Evolutionary conservation across 2,888 invertebrate genomes (phyloP).

Genomic region (Strigamia transsilvanica): DNA sequence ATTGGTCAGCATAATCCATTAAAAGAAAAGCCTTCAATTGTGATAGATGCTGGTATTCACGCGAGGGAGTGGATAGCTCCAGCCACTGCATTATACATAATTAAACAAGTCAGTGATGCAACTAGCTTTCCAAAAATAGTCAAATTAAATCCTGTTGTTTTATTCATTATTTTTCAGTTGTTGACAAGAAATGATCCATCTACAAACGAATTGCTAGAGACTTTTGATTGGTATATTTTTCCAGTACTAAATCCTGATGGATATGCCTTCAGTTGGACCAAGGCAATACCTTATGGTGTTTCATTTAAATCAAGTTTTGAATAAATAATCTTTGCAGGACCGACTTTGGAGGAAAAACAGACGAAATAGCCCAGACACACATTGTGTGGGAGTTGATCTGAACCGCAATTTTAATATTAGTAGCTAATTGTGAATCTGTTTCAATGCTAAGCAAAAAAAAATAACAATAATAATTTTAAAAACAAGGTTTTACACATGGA

Average conservation of each 20-base stretch:
- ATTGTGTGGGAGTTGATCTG: not conserved
- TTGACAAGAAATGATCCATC: constrained; percentile 54
- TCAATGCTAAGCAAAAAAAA: not conserved
- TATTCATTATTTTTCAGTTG: not conserved
- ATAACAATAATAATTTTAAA: not conserved
- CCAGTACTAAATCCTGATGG: constrained; percentile 62
- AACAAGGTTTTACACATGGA: not conserved
- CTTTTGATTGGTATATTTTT: constrained; percentile 60
- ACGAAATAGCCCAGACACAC: too few species aligned
- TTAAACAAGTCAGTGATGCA: constrained; percentile 64
- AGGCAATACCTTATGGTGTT: constrained; percentile 41
- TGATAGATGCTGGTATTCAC: constrained; percentile 85
- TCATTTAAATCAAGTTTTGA: not conserved
- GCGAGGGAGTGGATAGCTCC: constrained; percentile 85
- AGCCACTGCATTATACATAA: constrained; percentile 73
- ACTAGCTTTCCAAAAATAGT: not conserved
- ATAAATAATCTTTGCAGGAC: not conserved
- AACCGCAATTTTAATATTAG: constrained; percentile 1
- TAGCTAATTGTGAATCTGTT: not conserved
- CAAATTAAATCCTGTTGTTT: not conserved
- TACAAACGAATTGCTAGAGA: constrained; percentile 57
- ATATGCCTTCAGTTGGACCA: constrained; percentile 60
- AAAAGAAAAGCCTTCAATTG: constrained; percentile 73
- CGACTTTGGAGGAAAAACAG: constrained; percentile 1
- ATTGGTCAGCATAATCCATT: constrained; percentile 58